Base-by-base conservation (phyloP, 2,113 vertebrate species). In the Gavialis gangeticus region DNA sequence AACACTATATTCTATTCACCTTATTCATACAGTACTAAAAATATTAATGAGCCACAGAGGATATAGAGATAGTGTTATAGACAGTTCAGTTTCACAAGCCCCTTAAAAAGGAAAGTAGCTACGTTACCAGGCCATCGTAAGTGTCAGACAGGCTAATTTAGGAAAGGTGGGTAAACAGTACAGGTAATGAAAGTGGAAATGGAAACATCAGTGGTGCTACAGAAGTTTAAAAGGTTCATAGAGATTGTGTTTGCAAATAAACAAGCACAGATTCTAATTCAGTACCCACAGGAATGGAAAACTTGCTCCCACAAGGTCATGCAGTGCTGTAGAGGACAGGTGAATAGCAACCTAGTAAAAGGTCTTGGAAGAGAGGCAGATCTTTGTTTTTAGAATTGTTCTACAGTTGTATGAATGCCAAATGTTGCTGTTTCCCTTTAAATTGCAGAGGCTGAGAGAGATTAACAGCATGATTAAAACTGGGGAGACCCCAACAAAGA, bases 391-490 rank as follows among this genome's bases (percentile, higher is more conserved):
- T 46, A 71, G 69, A 73, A 24, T 73, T 37, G 12, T 37, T 21
- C 19, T 24, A 6, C 37, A 34, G 18, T 37, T 34, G 11, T 24
- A 21, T 37, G 34, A 7, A 73, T 73, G 46, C 22, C 21, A 30
- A 73, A 12, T 37, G 37, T 73, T 13, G 12, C 34, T 46, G 12
- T 76, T 85, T 15, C 57, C 12, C 8, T 54, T 59, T 19, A 17
- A 64, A 24, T 78, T 79, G 3, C 96, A 99, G 99, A 98, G 98
- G 83, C 98, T 99, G 89, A 98, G 98, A 90, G 99, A 99, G 95
- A 99, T 99, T 81, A 99, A 99, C 98, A 99, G 98, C 85, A 99
- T 99, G 99, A 98, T 99, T 82, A 98, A 98, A 91, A 99, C 99
- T 7, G 99, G 99, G 71, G 99, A 99, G 94, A 99, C 99, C 0